These are phyloP conservation scores for Tetranychus truncatus DNA, from an alignment of 2,888 invertebrate species.

Conservation along the genomic window DNA sequence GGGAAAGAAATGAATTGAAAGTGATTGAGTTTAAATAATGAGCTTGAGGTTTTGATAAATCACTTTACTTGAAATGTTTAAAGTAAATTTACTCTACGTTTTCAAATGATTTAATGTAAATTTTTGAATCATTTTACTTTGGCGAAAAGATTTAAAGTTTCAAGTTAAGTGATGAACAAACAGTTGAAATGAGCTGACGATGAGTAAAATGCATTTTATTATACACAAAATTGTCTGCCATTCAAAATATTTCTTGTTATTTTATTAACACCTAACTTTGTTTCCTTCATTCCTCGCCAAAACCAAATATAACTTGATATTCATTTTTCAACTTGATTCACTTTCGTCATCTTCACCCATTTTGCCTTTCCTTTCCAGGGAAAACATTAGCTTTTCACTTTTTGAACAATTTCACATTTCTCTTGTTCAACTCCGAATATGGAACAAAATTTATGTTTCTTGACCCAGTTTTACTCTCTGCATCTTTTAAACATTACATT, in stretches of 20 bases:
- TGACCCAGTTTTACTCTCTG: too few species aligned
- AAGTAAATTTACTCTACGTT: not conserved
- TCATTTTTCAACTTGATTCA: not conserved
- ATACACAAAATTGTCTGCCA: not conserved
- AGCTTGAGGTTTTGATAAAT: not conserved
- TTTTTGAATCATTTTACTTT: too few species aligned
- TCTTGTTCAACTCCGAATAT: not conserved
- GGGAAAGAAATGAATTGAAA: not conserved
- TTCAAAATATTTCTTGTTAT: not conserved
- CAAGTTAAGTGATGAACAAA: not conserved
- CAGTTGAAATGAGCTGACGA: not conserved
- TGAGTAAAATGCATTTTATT: too few species aligned
- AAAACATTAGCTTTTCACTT: not conserved
- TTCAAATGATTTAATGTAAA: not conserved
- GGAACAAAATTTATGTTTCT: too few species aligned
- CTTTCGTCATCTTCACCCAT: not conserved
- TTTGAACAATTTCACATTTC: not conserved
- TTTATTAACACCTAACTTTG: not conserved
- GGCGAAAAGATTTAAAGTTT: too few species aligned
- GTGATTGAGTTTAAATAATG: not conserved
- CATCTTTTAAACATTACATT: not conserved
- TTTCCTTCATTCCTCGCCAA: not conserved
- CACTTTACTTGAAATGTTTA: not conserved
- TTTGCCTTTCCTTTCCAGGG: not conserved
- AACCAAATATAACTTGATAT: not conserved